These are phyloP conservation scores for Tinamus guttatus DNA, from an alignment of 2,113 vertebrate genomes.

Conservation along the genomic window DNA sequence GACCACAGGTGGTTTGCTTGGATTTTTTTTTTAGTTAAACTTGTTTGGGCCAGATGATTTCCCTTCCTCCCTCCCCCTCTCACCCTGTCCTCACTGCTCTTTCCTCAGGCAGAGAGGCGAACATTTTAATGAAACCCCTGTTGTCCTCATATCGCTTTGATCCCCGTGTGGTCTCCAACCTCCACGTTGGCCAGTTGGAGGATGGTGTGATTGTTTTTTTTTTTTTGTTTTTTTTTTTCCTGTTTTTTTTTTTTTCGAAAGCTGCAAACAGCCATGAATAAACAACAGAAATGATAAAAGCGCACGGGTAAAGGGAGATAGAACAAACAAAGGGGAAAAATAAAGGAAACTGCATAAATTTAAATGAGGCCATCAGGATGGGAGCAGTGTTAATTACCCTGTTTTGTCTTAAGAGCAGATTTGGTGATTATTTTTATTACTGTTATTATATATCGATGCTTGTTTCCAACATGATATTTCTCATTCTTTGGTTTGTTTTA, in stretches of 20 bases:
- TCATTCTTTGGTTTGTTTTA: conserved; percentile 44
- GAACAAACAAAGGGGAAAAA: conserved; percentile 79
- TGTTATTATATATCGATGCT: neutral
- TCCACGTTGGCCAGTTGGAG: conserved; percentile 80
- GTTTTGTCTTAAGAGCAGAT: neutral
- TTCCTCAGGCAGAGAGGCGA: conserved; percentile 84
- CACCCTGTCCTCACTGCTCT: conserved; percentile 83
- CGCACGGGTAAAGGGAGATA: conserved; percentile 48
- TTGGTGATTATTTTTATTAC: neutral
- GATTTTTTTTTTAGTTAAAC: conserved; percentile 86
- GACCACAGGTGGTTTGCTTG: conserved; percentile 91
- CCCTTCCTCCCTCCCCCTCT: conserved; percentile 79
- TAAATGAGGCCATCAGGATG: conserved; percentile 52
- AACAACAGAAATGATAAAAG: conserved; percentile 78
- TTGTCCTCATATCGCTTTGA: conserved; percentile 90
- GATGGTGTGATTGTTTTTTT: conserved; percentile 70
- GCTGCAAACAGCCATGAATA: conserved; percentile 79
- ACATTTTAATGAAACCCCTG: conserved; percentile 93
- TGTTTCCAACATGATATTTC: conserved; percentile 53
- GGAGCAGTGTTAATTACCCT: conserved; percentile 70
- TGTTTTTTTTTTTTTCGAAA: conserved; percentile 61
- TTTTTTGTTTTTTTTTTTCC: conserved; percentile 11
- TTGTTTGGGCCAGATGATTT: conserved; percentile 91
- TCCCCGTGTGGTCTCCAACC: conserved; percentile 83
- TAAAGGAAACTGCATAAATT: conserved; percentile 71